phyloP scores from a whole-genome alignment of 2,113 vertebrate genomes.

The Taurulus bubalis region DNA sequence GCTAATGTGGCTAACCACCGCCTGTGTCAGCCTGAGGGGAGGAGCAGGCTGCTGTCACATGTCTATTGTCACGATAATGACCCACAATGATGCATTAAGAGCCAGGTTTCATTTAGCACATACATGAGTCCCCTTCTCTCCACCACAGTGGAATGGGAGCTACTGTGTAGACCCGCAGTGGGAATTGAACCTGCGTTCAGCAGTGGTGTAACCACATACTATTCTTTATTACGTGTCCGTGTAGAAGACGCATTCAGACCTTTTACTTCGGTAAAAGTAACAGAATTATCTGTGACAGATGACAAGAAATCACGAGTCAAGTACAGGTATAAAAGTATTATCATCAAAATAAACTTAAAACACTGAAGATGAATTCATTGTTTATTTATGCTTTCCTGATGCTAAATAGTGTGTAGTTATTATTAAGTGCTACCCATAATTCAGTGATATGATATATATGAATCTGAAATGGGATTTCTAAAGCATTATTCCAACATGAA shows the following conservation, averaged over 20 bases:
- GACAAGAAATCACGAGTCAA: background rate
- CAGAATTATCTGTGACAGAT: background rate
- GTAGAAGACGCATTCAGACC: background rate
- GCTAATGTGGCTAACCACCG: slow-evolving; percentile 43
- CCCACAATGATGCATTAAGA: slow-evolving; percentile 26
- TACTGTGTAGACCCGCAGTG: background rate
- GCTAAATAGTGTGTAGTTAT: no score
- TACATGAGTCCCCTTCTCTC: background rate
- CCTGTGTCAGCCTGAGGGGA: slow-evolving; percentile 18
- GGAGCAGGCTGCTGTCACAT: slow-evolving; percentile 19
- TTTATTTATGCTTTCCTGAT: no score
- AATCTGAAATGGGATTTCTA: no score
- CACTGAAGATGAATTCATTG: background rate
- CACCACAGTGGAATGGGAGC: background rate
- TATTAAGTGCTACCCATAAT: no score
- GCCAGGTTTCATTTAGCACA: slow-evolving; percentile 14
- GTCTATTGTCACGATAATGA: slow-evolving; percentile 13
- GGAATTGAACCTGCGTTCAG: background rate
- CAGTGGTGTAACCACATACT: background rate
- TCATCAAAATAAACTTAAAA: background rate
- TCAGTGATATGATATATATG: no score
- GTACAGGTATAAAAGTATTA: background rate
- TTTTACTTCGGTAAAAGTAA: background rate
- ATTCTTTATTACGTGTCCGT: slow-evolving; percentile 15
- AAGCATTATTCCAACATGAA: no score